These are phyloP conservation scores for Helleia helle DNA, from an alignment of 2,888 invertebrate genomes.

Conservation along the genomic window DNA sequence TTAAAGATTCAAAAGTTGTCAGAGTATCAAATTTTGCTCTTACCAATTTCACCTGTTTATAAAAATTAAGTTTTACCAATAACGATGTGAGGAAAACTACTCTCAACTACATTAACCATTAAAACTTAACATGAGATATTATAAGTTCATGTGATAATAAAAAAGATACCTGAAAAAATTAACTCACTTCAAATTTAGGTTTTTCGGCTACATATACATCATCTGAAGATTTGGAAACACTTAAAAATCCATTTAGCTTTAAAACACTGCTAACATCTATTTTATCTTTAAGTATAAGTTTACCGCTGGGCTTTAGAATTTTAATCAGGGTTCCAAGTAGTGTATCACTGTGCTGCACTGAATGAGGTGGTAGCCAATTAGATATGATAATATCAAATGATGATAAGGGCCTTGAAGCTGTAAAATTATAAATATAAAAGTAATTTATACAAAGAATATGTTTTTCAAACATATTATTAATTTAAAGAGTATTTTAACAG, in stretches of 20 bases:
- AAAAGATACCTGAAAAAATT: too few relatives aligned
- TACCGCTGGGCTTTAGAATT: conserved; percentile 77
- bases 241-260: conserved; percentile 78
- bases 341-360: conserved; percentile 49
- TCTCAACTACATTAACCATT: too few relatives aligned
- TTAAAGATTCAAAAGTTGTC: too few relatives aligned
- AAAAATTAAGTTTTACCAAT: too few relatives aligned
- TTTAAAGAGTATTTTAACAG: too few relatives aligned
- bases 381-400: conserved; percentile 76
- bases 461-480: too few relatives aligned
- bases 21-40: too few relatives aligned
- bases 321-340: conserved; percentile 73
- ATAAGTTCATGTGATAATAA: too few relatives aligned
- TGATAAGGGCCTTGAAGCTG: conserved; percentile 74
- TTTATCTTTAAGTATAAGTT: conserved; percentile 65
- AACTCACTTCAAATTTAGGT: conserved; percentile 79
- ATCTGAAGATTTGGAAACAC: conserved; percentile 39
- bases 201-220: conserved; percentile 69
- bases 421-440: conserved; percentile 19
- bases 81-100: too few relatives aligned
- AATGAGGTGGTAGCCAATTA: conserved; percentile 55
- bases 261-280: conserved; percentile 61
- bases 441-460: background rate
- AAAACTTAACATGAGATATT: too few relatives aligned
- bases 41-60: too few relatives aligned